Conservation (phyloP, 2,888 invertebrate genomes). For the Drosophila peninsularis region DNA sequence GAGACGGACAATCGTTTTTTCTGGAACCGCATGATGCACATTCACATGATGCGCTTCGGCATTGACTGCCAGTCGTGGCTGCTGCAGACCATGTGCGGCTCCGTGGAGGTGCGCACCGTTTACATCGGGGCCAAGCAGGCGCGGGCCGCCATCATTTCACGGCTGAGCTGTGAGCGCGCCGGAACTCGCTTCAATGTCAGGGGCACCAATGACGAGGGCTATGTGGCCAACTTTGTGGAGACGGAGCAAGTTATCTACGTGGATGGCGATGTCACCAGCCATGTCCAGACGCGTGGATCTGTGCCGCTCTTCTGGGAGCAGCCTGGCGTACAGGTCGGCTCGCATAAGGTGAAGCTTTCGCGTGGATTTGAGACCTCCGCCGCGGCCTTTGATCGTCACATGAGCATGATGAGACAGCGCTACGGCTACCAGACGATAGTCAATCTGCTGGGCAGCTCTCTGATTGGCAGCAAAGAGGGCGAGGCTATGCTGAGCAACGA, state of each 20-base stretch:
- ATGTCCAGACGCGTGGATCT: constrained; percentile 96
- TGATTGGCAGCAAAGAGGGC: constrained; percentile 98
- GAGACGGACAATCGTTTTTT: constrained; percentile 98
- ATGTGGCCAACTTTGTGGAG: constrained; percentile 99
- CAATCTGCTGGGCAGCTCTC: constrained; percentile 95
- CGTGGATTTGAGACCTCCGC: constrained; percentile 97
- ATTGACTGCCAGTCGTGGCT: constrained; percentile 97
- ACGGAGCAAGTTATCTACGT: constrained; percentile 98
- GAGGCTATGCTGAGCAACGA: constrained; percentile 97
- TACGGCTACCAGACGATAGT: constrained; percentile 97
- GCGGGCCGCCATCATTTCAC: constrained; percentile 96
- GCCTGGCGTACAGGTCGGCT: constrained; percentile 98
- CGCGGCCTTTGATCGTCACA: constrained; percentile 96
- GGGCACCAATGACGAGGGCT: constrained; percentile 99
- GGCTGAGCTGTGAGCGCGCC: constrained; percentile 98
- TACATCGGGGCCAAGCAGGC: constrained; percentile 98
- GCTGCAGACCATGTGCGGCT: constrained; percentile 98
- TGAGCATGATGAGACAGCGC: constrained; percentile 92
- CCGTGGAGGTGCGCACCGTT: constrained; percentile 98
- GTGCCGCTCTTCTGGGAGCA: constrained; percentile 99
- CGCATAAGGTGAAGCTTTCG: constrained; percentile 98
- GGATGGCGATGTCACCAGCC: constrained; percentile 95
- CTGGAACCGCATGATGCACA: constrained; percentile 98
- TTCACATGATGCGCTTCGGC: constrained; percentile 95
- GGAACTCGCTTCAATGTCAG: constrained; percentile 99